Evolutionary conservation across 2,113 vertebrate species (phyloP), one percentile per base, ranked within the genome.

Genomic region (Daubentonia madagascariensis): DNA sequence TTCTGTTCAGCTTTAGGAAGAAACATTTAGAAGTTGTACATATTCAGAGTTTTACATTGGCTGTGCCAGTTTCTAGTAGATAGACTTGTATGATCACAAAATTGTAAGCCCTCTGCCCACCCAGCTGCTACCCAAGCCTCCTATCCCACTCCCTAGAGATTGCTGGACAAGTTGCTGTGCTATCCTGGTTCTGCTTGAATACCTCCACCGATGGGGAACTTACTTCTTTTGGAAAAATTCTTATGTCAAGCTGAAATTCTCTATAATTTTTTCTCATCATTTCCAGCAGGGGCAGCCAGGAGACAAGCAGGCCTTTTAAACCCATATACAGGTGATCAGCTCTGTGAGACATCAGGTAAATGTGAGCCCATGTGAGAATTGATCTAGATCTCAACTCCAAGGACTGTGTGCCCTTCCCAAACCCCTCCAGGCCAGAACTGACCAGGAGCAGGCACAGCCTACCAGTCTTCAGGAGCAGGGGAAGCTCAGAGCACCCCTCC

Each of bases 1-100:
- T 3, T 23, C 59, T 45, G 50, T 94, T 59, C 97, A 98, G 97
- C 45, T 94, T 91, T 97, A 96, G 20, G 92, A 97, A 97, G 97
- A 91, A 89, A 3, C 63, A 28, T n/a, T 70, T 95, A 10, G 32
- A 94, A 57, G 37, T 67, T 95, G 81, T 94, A 92, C 78, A 91
- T 85, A 28, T 16, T 28, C 67, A 12, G 30, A 73, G n/a, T 75
- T 43, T 57, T 10, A 20, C 43, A 2, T 37, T 25, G 92, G 73
- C 85, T 14, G 5, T 70, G 59, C 70, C 40, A 1, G 3, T 54
- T 63, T 72, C 76, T 97, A 93, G 96, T 0, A 0, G 45, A 50
- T 78, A 96, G 94, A 79, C 35, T 17, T 45, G 63, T 78, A 48
- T 16, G 83, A 75, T 61, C 23, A 0, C 68, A 32, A 89, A 65